Evolutionary conservation across 2,797 vertebrate genomes (phyloP).

Genomic region (Acipenser oxyrinchus): DNA sequence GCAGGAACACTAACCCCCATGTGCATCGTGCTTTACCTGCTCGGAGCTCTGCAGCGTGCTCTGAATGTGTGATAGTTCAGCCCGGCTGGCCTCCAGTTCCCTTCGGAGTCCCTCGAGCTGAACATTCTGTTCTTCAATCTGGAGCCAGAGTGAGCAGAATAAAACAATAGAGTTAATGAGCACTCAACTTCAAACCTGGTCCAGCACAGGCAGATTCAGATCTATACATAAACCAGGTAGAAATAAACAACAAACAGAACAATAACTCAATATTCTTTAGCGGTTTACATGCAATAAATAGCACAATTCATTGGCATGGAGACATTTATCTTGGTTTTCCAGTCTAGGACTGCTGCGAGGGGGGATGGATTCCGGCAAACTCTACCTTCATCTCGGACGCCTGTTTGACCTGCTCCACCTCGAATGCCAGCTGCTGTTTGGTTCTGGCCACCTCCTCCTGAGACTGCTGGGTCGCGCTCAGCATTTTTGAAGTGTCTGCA

Average conservation of each 20-base stretch:
- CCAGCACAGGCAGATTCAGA: too few relatives aligned
- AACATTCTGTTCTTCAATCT: conserved; percentile 89
- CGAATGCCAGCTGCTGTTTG: conserved; percentile 85
- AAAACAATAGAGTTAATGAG: background rate
- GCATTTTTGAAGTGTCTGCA: conserved; percentile 90
- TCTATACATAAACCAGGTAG: too few relatives aligned
- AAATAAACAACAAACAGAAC: too few relatives aligned
- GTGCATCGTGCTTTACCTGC: conserved; percentile 51
- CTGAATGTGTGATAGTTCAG: conserved; percentile 65
- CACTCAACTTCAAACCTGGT: background rate
- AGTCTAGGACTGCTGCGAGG: too few relatives aligned
- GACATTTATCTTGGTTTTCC: too few relatives aligned
- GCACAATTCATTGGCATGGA: too few relatives aligned
- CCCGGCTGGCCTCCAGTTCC: conserved; percentile 68
- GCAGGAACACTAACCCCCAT: too few relatives aligned
- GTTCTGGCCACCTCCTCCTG: conserved; percentile 88
- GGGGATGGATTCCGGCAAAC: background rate
- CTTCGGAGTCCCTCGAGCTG: conserved; percentile 76
- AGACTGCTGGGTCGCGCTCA: conserved; percentile 87
- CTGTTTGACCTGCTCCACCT: conserved; percentile 80
- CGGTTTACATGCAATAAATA: too few relatives aligned
- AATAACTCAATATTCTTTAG: too few relatives aligned
- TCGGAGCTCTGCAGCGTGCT: conserved; percentile 60
- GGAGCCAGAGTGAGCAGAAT: conserved; percentile 8
- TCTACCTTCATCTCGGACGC: conserved; percentile 84